Base-by-base conservation (phyloP, 2,888 invertebrate genomes). In the Parnassius glacialis region DNA sequence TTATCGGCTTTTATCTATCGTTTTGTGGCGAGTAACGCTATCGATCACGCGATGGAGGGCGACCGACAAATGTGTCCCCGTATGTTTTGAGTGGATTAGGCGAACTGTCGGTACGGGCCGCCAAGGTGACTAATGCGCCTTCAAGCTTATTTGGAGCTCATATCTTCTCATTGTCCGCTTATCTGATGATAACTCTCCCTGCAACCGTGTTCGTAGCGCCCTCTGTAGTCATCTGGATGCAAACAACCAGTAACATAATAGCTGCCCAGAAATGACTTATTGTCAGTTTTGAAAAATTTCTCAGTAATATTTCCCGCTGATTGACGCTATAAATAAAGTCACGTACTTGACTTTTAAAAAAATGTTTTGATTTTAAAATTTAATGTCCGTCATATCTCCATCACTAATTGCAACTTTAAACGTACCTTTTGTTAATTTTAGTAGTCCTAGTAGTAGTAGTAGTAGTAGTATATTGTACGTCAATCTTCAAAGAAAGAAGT, bases 1-100 rank as follows among this genome's bases (percentile, higher is more conserved):
- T 90, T 91, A 91, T 91, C 91, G 84, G 84, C 84, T 87, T 88
- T 89, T 90, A 90, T 91, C 90, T 90, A 90, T 87, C 90, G 88
- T 87, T 90, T 90, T 89, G 89, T 87, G 85, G 88, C 85, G 84
- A 87, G 87, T 87, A 78, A 80, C 85, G 82, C 86, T 86, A 90
- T 90, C 91, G 88, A 90, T 90, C 90, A 91, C 82, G 74, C 79
- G 84, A 81, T 79, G 81, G 86, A 83, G 75, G 81, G 76, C 76
- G 80, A 75, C 87, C 87, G 86, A 90, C 90, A 87, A 90, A 91
- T 90, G 87, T 74, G 76, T 89, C 86, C 82, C 87, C 80, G 86
- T 85, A 88, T 85, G 88, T 89, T 90, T 90, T 89, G 87, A 90
- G 88, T 87, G 89, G 90, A 90, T 91, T 90, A 90, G 83, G 80